Conservation (phyloP, 2,113 vertebrate genomes). For the Lanius collurio region DNA sequence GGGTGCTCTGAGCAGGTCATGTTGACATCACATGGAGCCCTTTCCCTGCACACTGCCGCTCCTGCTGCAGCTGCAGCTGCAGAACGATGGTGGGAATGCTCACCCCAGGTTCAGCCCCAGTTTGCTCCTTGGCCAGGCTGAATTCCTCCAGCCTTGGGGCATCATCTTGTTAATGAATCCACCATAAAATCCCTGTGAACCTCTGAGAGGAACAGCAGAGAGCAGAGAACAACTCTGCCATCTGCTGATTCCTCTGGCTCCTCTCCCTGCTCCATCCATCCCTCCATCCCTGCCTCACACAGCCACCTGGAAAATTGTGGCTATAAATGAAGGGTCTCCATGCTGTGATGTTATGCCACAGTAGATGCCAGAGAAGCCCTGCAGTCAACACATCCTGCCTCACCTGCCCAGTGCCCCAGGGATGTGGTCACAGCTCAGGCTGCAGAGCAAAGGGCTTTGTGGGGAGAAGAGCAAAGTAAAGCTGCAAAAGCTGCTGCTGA, state of each 20-base stretch:
- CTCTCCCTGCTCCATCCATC: not conserved
- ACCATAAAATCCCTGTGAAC: not conserved
- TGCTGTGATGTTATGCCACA: not conserved
- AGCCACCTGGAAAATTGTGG: not conserved
- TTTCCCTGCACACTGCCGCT: not conserved
- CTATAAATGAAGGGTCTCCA: not conserved
- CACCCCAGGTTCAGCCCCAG: not conserved
- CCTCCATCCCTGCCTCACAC: not conserved
- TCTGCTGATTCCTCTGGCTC: slow-evolving; percentile 9
- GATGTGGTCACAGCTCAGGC: not conserved
- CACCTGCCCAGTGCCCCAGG: rapidly evolving
- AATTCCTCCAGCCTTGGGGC: not conserved
- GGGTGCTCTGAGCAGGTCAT: not conserved
- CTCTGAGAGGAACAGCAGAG: not conserved
- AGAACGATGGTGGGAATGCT: rapidly evolving
- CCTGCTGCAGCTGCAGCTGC: not conserved
- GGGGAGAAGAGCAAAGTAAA: not conserved
- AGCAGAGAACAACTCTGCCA: slow-evolving; percentile 48
- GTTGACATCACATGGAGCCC: not conserved
- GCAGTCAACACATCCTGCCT: not conserved
- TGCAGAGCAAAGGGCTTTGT: not conserved
- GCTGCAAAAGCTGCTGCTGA: not conserved
- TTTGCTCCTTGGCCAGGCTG: not conserved
- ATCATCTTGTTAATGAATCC: not conserved
- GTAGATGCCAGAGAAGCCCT: not conserved